Evolutionary conservation across 2,888 invertebrate genomes (phyloP), one percentile per base, ranked within the genome.

Genomic region (Mythimna pallens): DNA sequence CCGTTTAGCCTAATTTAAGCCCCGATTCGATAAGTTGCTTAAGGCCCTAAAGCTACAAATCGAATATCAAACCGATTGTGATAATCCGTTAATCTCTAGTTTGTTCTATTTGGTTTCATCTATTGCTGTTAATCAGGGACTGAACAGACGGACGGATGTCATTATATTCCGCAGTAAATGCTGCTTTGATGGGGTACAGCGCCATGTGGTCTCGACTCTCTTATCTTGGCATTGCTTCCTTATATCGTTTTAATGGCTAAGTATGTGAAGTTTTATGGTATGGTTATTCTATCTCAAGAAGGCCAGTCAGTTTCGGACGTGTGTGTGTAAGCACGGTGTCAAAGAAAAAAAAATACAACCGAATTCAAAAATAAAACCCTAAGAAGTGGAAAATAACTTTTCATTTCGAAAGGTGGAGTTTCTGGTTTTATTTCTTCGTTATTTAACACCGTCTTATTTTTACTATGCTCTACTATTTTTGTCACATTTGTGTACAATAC

Each of bases 11-110:
- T 57, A 65, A 65, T 70, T 63, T 70, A 62, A 65, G 50, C 61
- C 30, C n/a, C 54, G 20, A 72, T 76, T 73, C 25, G 43, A 55
- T 65, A 74, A 8, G 64, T 43, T 43, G 30, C 52, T 64, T 54
- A 20, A 54, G 25, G 50, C 5, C 25, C 25, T 76, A 73, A 65
- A 64, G 54, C 62, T 54, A 76, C 76, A 65, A 54, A 65, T 58
- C 57, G 52, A 67, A 81, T 52, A 57, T 43, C 57, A 34, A 36
- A 54, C 50, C 20, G 40, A 62, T 68, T 62, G 25, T 50, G 52
- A 36, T 80, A 22, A 80, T 62, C 47, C 12, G 17, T 14, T 65
- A 66, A 80, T 63, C 54, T 34, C 40, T 58, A 22, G 36, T 61
- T 52, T 50, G 43, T 65, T 4, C 22, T 25, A 64, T 40, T 65